These are phyloP conservation scores for Phrixothrix hirtus DNA, from an alignment of 2,888 invertebrate species.

Conservation along the genomic window DNA sequence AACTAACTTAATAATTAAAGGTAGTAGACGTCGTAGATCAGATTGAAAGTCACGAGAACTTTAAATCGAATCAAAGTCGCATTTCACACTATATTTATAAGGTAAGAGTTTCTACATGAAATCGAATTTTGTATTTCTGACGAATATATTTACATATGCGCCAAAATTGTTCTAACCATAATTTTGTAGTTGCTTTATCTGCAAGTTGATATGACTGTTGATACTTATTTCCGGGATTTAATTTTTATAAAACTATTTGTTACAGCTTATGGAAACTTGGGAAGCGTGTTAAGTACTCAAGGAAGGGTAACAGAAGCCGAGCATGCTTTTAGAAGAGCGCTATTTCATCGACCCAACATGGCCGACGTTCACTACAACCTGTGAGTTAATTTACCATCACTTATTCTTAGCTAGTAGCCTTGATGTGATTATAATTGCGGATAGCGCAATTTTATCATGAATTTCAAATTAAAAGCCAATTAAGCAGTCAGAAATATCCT, in stretches of 20 bases:
- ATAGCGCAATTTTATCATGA: conserved; percentile 22
- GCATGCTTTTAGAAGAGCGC: conserved; percentile 86
- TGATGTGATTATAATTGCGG: conserved; percentile 32
- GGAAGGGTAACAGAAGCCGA: conserved; percentile 88
- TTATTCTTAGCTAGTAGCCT: conserved; percentile 28
- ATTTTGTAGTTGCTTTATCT: not conserved
- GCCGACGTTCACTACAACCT: conserved; percentile 98
- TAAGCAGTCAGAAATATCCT: conserved; percentile 19
- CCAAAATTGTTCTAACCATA: too few species aligned
- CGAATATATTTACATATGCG: too few species aligned
- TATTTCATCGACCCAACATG: conserved; percentile 92
- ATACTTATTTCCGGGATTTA: conserved; percentile 7
- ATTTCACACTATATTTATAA: not conserved
- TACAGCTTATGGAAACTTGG: conserved; percentile 94
- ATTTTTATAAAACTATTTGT: conserved; percentile 37
- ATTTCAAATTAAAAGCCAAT: conserved; percentile 28
- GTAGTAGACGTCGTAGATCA: not conserved
- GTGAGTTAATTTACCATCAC: conserved; percentile 67
- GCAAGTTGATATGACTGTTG: not conserved
- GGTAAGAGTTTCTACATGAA: not conserved
- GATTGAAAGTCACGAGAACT: too few species aligned
- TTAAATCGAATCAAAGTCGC: not conserved
- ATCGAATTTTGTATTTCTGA: too few species aligned
- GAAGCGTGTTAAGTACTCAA: conserved; percentile 90
- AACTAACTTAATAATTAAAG: not conserved